Percentiles rank a stretch among this genome's conserved stretches.
These are phyloP conservation scores for Plagodis pulveraria DNA, from an alignment of 2,888 invertebrate genomes.

Conservation along the genomic window DNA sequence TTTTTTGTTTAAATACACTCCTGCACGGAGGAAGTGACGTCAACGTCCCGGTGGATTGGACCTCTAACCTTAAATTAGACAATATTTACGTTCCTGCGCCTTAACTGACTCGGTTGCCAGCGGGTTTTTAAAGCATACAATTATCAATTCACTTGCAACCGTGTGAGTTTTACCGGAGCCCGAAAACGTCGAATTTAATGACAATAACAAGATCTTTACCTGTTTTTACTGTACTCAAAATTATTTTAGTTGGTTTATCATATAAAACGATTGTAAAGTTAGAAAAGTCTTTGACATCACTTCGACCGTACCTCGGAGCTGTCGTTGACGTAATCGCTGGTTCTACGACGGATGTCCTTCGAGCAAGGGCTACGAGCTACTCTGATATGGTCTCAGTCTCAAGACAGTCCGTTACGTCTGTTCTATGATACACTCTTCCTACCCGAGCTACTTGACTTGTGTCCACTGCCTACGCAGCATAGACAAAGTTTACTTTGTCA, in stretches of 20 bases:
- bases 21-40: conserved; percentile 11
- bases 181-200: no score
- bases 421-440: conserved; percentile 80
- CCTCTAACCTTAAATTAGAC: no score
- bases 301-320: conserved; percentile 23
- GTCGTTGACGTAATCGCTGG: conserved; percentile 66
- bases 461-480: conserved; percentile 52
- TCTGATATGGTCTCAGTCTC: conserved; percentile 84
- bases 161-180: no score
- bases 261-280: not conserved
- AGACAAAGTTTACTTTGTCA: conserved; percentile 19
- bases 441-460: conserved; percentile 78
- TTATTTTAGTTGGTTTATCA: not conserved
- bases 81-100: no score
- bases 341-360: conserved; percentile 78
- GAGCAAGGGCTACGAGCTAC: conserved; percentile 71
- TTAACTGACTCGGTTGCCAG: no score
- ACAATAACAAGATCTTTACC: no score
- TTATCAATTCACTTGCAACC: no score
- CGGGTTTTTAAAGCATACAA: no score
- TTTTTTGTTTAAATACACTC: conserved; percentile 28
- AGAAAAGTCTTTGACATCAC: conserved; percentile 16
- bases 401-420: conserved; percentile 80
- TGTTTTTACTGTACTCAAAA: not conserved
- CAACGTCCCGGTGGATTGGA: not conserved